Evolutionary conservation across 2,797 vertebrate genomes (phyloP).

Genomic region (Chrysocyon brachyurus): DNA sequence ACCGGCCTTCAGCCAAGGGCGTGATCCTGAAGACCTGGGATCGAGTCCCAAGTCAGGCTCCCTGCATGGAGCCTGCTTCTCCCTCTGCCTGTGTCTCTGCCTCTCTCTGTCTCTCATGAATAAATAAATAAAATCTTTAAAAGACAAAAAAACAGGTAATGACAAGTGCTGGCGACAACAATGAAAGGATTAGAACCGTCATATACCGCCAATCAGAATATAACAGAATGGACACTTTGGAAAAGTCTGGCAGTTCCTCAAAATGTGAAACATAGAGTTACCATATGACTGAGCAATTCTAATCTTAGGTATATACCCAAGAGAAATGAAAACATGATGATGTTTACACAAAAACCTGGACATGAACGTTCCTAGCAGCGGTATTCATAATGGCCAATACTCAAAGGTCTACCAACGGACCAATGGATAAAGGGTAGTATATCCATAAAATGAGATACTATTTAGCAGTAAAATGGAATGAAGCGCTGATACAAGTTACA

Average conservation of each 20-base stretch:
- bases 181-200: not conserved
- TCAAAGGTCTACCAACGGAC: not conserved
- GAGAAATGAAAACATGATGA: constrained; percentile 12
- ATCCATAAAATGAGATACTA: not conserved
- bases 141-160: not conserved
- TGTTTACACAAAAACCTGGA: not conserved
- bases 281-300: not conserved
- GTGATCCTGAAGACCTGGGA: no score
- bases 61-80: no score
- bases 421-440: not conserved
- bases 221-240: not conserved
- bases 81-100: no score
- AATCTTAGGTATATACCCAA: not conserved
- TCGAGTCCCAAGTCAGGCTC: no score
- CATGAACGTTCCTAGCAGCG: not conserved
- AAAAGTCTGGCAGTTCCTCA: not conserved
- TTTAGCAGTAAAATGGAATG: not conserved
- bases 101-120: no score
- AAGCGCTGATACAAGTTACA: not conserved
- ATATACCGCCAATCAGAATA: not conserved
- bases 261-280: not conserved
- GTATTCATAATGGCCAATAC: not conserved
- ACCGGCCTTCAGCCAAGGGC: no score
- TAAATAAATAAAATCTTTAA: not conserved
- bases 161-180: not conserved